Conservation (phyloP, 2,113 vertebrate genomes). For the Tupaia tana region DNA sequence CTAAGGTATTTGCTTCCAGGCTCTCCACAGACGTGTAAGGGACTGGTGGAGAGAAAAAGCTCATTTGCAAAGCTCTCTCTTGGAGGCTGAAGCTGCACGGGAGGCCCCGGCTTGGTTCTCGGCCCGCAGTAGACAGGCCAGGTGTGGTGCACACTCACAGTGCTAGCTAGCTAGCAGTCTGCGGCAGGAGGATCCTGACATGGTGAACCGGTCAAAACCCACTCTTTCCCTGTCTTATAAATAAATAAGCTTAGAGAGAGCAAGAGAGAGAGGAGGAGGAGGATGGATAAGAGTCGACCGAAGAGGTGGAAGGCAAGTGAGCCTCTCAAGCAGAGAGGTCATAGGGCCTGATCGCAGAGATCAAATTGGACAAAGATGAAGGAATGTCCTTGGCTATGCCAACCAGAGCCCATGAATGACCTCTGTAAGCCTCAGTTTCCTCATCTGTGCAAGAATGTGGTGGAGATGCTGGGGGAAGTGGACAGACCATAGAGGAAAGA, state of each 20-base stretch:
- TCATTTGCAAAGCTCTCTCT: no score
- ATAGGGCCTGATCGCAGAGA: not conserved
- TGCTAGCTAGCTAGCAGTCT: no score
- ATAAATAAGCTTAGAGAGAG: no score
- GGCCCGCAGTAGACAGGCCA: no score
- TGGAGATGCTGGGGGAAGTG: not conserved
- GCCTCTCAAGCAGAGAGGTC: fast-evolving
- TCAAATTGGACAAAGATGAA: fast-evolving
- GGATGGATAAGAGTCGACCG: not conserved
- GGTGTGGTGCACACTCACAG: no score
- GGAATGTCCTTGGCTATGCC: fast-evolving
- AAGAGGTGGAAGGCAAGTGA: not conserved
- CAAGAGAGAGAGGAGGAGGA: not conserved
- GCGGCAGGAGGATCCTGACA: no score
- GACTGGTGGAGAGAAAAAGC: not conserved
- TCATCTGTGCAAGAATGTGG: not conserved
- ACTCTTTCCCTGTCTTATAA: no score
- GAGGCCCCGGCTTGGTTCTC: no score
- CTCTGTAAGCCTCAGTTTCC: fast-evolving
- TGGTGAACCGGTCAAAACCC: no score
- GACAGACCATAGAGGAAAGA: not conserved
- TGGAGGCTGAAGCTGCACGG: no score
- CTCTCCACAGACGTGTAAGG: not conserved
- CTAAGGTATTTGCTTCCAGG: not conserved
- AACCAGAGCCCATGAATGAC: not conserved